Evolutionary conservation across 2,888 invertebrate genomes (phyloP).

Genomic region (Zeuzera pyrina): DNA sequence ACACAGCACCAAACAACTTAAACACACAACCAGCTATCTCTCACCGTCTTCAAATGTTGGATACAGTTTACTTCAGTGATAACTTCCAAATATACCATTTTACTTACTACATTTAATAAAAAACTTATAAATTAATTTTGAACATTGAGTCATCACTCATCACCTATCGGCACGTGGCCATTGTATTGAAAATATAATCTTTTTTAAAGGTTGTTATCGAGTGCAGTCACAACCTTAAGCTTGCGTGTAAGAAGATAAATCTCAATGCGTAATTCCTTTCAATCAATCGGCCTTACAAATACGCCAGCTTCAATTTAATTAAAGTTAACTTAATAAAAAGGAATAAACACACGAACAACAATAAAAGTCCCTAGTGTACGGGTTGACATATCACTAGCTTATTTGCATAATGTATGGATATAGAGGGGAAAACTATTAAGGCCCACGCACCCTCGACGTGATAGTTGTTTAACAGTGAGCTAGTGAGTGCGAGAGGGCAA

Average conservation of each 20-base stretch:
- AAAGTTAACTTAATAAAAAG: conserved; percentile 70
- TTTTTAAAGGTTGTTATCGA: conserved; percentile 14
- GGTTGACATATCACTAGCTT: conserved; percentile 68
- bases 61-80: conserved; percentile 4
- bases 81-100: too few species aligned
- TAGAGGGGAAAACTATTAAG: conserved; percentile 68
- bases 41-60: conserved; percentile 2
- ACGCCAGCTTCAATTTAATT: conserved; percentile 67
- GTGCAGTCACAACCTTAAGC: conserved; percentile 25
- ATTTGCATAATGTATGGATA: conserved; percentile 71
- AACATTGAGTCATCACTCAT: not conserved
- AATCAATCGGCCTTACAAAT: conserved; percentile 67
- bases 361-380: conserved; percentile 68
- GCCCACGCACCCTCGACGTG: conserved; percentile 54
- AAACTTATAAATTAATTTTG: not conserved
- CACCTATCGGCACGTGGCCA: not conserved
- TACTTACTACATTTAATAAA: too few species aligned
- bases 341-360: conserved; percentile 66
- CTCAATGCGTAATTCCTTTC: conserved; percentile 56
- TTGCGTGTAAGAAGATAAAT: conserved; percentile 54
- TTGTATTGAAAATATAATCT: conserved; percentile 5
- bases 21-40: conserved; percentile 23
- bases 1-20: conserved; percentile 52
- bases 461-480: conserved; percentile 65
- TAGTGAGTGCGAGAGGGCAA: conserved; percentile 36